Evolutionary conservation across 2,888 invertebrate genomes (phyloP).

Genomic region (Capitulum mitella): DNA sequence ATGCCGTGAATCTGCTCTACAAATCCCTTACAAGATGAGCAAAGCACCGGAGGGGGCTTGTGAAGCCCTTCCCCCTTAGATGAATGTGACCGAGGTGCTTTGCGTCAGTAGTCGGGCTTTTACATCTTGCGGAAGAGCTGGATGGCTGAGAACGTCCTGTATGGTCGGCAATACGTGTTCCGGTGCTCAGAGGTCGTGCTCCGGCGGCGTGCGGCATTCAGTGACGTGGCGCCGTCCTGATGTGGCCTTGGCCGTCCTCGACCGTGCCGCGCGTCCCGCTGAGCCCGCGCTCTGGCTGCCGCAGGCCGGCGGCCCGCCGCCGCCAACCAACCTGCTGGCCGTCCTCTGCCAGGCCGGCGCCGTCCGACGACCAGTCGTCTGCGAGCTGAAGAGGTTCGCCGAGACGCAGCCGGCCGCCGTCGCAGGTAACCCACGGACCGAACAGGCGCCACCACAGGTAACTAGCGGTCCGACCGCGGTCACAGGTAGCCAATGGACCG

Average conservation of each 20-base stretch:
- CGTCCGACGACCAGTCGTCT: background rate
- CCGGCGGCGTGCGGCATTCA: background rate
- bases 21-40: too few species aligned
- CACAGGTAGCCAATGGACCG: background rate
- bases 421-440: background rate
- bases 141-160: too few species aligned
- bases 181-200: too few species aligned
- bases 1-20: too few species aligned
- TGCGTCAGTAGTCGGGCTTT: too few species aligned
- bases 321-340: background rate
- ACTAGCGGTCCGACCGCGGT: background rate
- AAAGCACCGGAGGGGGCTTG: too few species aligned
- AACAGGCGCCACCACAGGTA: background rate
- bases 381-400: slow-evolving; percentile 9
- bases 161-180: too few species aligned
- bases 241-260: too few species aligned
- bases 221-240: too few species aligned
- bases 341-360: background rate
- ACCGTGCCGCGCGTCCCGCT: too few species aligned
- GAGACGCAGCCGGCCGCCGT: background rate
- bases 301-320: background rate
- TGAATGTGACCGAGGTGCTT: too few species aligned
- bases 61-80: too few species aligned
- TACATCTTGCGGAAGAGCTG: background rate
- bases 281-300: background rate